Percentiles rank a stretch among this genome's conserved stretches.
Conservation (phyloP, 2,888 invertebrate genomes). For the Synanthedon formicaeformis region DNA sequence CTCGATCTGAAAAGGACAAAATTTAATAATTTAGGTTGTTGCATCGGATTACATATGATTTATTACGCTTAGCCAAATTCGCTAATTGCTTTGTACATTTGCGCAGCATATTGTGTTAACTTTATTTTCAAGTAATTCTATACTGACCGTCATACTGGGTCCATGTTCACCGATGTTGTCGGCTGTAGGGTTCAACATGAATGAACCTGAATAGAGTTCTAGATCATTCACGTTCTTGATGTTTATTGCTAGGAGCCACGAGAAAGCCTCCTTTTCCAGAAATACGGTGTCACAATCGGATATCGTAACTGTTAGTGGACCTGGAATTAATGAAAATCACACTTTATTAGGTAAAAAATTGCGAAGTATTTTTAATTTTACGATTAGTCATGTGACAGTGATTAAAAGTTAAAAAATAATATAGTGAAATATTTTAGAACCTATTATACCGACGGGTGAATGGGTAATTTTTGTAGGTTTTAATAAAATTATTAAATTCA, state of each 20-base stretch:
- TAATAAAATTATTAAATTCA: too few relatives aligned
- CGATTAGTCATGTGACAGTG: too few relatives aligned
- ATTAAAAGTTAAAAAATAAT: too few relatives aligned
- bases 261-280: slow-evolving; percentile 74
- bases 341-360: background rate
- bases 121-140: slow-evolving; percentile 1
- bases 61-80: background rate
- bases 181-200: slow-evolving; percentile 71
- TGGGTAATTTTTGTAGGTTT: too few relatives aligned
- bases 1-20: slow-evolving; percentile 66
- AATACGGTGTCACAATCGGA: slow-evolving; percentile 68
- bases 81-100: background rate
- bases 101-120: background rate
- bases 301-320: slow-evolving; percentile 74
- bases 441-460: too few relatives aligned
- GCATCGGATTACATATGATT: too few relatives aligned
- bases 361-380: too few relatives aligned
- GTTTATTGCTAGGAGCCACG: slow-evolving; percentile 73
- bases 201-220: slow-evolving; percentile 71
- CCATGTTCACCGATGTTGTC: slow-evolving; percentile 75
- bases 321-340: slow-evolving; percentile 36
- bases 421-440: too few relatives aligned
- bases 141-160: slow-evolving; percentile 67
- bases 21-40: background rate
- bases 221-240: slow-evolving; percentile 70